A percentile compares a stretch with the other conserved stretches of the same genome.
Conservation (phyloP, 92 coral and sea anemone genomes). For the Phenganax marumi region DNA sequence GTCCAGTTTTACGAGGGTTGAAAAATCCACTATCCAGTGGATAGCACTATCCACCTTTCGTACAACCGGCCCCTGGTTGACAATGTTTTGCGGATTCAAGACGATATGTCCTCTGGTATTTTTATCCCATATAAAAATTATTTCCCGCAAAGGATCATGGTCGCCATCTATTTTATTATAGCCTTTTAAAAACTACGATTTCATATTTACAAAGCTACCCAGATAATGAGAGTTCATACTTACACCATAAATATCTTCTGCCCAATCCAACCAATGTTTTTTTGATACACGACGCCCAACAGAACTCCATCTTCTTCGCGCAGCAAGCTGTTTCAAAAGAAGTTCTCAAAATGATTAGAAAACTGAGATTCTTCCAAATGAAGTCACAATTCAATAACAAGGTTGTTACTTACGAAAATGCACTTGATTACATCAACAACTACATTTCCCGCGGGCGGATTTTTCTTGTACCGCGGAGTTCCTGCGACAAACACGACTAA, state of each 20-base stretch:
- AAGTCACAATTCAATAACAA: not conserved
- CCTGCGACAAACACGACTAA: slow-evolving; percentile 90
- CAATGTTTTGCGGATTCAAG: too few species aligned
- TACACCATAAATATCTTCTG: slow-evolving; percentile 86
- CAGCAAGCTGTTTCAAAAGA: slow-evolving; percentile 62
- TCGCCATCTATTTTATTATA: too few species aligned
- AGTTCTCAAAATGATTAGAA: not conserved
- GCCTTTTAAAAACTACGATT: too few species aligned
- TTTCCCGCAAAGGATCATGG: too few species aligned
- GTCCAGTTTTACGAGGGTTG: too few species aligned
- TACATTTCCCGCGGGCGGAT: slow-evolving; percentile 90
- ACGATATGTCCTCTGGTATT: too few species aligned
- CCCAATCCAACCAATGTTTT: slow-evolving; percentile 98
- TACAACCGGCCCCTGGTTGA: too few species aligned
- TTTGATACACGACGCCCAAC: slow-evolving; percentile 57
- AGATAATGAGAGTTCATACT: not conserved
- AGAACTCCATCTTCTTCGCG: slow-evolving; percentile 35
- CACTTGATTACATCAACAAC: slow-evolving; percentile 76
- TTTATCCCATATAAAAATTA: too few species aligned
- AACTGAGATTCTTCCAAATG: not conserved
- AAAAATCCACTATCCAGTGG: too few species aligned
- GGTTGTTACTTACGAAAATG: slow-evolving; percentile 70
- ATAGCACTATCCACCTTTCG: too few species aligned
- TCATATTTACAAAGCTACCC: too few species aligned
- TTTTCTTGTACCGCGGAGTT: slow-evolving; percentile 82